Evolutionary conservation across 2,888 invertebrate species (phyloP), one percentile per base, ranked within the genome.

Genomic region (Serripes groenlandicus): DNA sequence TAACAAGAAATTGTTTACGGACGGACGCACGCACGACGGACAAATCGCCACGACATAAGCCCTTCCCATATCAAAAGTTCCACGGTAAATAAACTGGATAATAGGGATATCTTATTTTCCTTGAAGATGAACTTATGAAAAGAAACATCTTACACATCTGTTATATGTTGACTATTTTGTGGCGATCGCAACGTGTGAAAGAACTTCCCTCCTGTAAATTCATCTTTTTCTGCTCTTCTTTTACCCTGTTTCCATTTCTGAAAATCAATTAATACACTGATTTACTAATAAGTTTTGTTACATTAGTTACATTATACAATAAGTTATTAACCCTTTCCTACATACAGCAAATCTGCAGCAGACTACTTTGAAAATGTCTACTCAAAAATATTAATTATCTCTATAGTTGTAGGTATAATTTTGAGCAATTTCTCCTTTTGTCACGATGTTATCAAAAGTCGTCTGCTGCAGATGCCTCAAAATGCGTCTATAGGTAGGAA

Each of bases 241-340:
- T 99, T 99, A 3, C 99, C 99, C 68, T 96, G 96, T 95, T 99
- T 99, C 99, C 99, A 99, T 90, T 97, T 93, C 95, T 95, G 87
- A 35, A 89, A 81, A 23, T 64, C 1, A 68, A 15, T 74, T 21
- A 60, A 9, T 9, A 42, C 9, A 42, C 26, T 56, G 23, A 11
- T 54, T n/a, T 54, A 54, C n/a, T n/a, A n/a, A n/a, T n/a, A n/a
- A n/a, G n/a, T n/a, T n/a, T n/a, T n/a, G n/a, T n/a, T n/a, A n/a
- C n/a, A n/a, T n/a, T n/a, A n/a, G n/a, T n/a, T n/a, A n/a, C n/a
- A n/a, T n/a, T n/a, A n/a, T n/a, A n/a, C n/a, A n/a, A n/a, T n/a
- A n/a, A n/a, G n/a, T n/a, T n/a, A 7, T 42, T 42, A 42, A 42
- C 42, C 42, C 42, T 42, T 42, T 42, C 42, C 42, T n/a, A n/a